Percentiles rank a stretch among this genome's conserved stretches.
Evolutionary conservation across 2,797 vertebrate species (phyloP).

Genomic region (Lithobates sylvaticus): DNA sequence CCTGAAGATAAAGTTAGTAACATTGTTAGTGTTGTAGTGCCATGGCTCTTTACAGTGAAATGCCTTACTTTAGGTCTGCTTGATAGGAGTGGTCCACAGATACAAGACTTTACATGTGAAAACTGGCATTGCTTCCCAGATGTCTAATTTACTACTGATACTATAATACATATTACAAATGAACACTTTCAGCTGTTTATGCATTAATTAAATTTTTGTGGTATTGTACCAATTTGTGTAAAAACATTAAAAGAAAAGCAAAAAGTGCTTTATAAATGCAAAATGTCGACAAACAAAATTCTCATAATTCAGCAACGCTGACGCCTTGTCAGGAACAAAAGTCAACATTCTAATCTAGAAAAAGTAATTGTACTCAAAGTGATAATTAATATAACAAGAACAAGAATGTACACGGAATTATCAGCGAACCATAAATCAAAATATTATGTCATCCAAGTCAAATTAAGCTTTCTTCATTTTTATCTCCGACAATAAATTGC

Average conservation of each 20-base stretch:
- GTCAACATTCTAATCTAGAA: conserved; percentile 44
- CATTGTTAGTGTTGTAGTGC: too few species aligned
- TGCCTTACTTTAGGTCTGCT: too few species aligned
- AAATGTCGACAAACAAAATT: background rate
- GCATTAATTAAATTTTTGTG: background rate
- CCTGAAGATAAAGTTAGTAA: too few species aligned
- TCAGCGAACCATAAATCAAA: conserved; percentile 24
- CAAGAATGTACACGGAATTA: conserved; percentile 32
- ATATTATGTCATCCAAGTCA: conserved; percentile 13
- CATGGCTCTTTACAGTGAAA: too few species aligned
- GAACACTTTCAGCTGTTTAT: background rate
- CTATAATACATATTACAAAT: background rate
- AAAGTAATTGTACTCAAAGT: conserved; percentile 34
- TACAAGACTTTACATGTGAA: too few species aligned
- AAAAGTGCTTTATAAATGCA: background rate
- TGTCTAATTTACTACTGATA: background rate
- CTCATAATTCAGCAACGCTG: background rate
- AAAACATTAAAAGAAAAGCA: background rate
- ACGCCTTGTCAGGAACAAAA: conserved; percentile 32
- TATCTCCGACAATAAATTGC: conserved; percentile 48
- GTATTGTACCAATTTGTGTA: background rate
- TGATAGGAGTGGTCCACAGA: too few species aligned
- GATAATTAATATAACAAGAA: conserved; percentile 57
- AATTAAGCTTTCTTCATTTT: conserved; percentile 20
- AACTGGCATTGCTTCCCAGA: too few species aligned